Conservation (phyloP, 2,888 invertebrate species). For the Leistus spinibarbis region DNA sequence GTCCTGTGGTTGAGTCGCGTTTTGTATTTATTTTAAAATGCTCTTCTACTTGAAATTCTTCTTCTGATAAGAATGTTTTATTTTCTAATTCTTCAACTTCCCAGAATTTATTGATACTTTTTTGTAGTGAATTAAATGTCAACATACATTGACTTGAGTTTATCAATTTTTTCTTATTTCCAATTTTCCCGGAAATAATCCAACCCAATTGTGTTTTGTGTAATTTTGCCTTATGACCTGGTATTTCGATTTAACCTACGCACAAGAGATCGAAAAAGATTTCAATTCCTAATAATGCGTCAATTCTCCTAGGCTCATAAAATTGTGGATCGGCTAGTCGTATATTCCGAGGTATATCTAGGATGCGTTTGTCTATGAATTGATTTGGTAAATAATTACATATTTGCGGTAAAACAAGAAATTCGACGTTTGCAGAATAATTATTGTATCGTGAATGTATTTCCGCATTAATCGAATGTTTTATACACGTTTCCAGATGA, state of each 20-base stretch:
- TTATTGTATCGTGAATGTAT: not conserved
- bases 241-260: not conserved
- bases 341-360: not conserved
- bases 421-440: not conserved
- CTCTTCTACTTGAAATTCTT: not conserved
- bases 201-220: conserved; percentile 14
- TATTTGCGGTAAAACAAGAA: not conserved
- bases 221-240: not conserved
- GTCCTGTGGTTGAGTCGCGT: not conserved
- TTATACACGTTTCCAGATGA: not conserved
- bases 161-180: not conserved
- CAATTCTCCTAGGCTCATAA: not conserved
- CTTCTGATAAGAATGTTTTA: not conserved
- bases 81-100: not conserved
- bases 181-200: conserved; percentile 1
- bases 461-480: not conserved
- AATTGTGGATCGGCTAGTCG: not conserved
- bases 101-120: not conserved
- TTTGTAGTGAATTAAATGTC: not conserved
- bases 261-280: conserved; percentile 1
- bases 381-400: not conserved
- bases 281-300: not conserved
- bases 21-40: not conserved
- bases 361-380: not conserved
- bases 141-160: not conserved